Conservation (phyloP, 2,888 invertebrate species). For the Nipponacmea schrenckii region DNA sequence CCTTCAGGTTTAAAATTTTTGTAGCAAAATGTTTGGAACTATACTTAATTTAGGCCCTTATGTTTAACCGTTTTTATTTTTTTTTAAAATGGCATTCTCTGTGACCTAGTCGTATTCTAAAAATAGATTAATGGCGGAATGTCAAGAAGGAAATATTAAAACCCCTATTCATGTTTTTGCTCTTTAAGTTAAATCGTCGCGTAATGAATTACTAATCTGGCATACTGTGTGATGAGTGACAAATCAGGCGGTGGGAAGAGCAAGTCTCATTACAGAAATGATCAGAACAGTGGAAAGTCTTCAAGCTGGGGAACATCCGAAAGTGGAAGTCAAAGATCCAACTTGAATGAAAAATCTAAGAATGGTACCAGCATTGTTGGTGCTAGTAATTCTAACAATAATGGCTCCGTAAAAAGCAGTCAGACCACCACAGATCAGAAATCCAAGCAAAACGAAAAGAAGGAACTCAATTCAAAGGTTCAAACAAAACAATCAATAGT, state of each 20-base stretch:
- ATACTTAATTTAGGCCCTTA: too few relatives aligned
- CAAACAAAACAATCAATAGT: constrained; percentile 25
- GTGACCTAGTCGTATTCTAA: too few relatives aligned
- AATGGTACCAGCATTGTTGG: constrained; percentile 13
- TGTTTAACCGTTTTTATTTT: too few relatives aligned
- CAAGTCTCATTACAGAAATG: constrained; percentile 45
- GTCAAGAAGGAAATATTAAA: constrained; percentile 15
- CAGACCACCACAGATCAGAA: constrained; percentile 35
- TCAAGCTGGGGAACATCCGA: constrained; percentile 28
- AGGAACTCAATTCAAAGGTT: constrained; percentile 15
- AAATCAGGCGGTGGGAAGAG: constrained; percentile 46
- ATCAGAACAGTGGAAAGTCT: constrained; percentile 33
- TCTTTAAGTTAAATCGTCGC: not conserved
- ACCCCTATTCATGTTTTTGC: constrained; percentile 3
- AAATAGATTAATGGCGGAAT: constrained; percentile 22
- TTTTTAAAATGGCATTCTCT: too few relatives aligned
- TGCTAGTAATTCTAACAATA: constrained; percentile 22
- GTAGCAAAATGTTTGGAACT: too few relatives aligned
- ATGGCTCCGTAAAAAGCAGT: constrained; percentile 16
- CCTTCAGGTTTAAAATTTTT: not conserved
- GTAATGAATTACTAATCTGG: constrained; percentile 5
- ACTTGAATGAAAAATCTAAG: constrained; percentile 43
- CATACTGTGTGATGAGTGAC: constrained; percentile 49
- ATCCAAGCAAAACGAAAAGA: constrained; percentile 6
- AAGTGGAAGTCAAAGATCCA: constrained; percentile 38